These are phyloP conservation scores for Rhinogobio ventralis DNA, from an alignment of 2,797 vertebrate species.

Conservation along the genomic window DNA sequence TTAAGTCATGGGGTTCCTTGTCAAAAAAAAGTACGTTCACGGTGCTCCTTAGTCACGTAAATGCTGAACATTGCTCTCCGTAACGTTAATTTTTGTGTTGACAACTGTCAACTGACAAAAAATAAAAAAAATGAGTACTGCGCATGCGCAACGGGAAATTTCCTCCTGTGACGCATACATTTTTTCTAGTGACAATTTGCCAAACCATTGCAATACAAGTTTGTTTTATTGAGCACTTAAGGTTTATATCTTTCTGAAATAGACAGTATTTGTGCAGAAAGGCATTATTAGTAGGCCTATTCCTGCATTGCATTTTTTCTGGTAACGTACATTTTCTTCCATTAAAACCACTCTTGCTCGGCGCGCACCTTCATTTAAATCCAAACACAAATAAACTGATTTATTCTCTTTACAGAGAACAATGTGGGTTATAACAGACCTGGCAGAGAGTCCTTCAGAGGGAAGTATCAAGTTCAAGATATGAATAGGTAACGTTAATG, in stretches of 20 bases:
- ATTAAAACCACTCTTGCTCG: not conserved
- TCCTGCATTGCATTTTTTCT: not conserved
- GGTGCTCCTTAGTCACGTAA: not conserved
- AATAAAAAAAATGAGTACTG: not conserved
- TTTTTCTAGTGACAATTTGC: not conserved
- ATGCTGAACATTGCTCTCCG: not conserved
- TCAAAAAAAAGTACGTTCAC: too few relatives aligned
- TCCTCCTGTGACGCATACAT: too few relatives aligned
- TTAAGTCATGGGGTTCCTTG: not conserved
- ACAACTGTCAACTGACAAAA: not conserved
- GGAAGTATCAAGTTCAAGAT: not conserved
- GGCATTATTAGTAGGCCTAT: not conserved
- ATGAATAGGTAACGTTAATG: conserved; percentile 41
- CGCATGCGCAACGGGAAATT: not conserved
- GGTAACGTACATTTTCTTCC: not conserved
- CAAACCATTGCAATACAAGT: not conserved
- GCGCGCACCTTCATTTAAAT: not conserved
- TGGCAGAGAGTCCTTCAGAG: not conserved
- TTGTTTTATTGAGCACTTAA: not conserved
- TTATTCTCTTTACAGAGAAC: not conserved
- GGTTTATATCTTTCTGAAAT: not conserved
- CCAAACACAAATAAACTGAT: not conserved
- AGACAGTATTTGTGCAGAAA: not conserved
- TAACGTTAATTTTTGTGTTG: not conserved
- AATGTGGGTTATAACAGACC: not conserved